A percentile compares a stretch with the other conserved stretches of the same genome.
phyloP scores from a whole-genome alignment of 2,888 invertebrate genomes.

The Gandaritis pyraliata region DNA sequence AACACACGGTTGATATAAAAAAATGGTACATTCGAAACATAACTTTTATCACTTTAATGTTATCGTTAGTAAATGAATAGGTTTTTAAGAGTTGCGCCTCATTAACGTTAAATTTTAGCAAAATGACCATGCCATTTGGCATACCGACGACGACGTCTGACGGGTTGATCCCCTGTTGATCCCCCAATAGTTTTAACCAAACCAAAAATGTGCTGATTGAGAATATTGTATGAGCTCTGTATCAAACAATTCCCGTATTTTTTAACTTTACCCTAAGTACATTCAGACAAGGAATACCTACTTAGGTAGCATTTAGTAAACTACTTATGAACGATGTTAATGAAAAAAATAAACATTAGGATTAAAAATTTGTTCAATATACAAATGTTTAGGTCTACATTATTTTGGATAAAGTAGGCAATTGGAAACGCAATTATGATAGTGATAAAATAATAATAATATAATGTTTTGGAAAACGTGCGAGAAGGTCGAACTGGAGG shows the following conservation, averaged over 20 bases:
- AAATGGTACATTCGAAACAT: slow-evolving; percentile 16
- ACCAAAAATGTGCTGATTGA: no score
- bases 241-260: slow-evolving; percentile 26
- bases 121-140: slow-evolving; percentile 68
- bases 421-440: slow-evolving; percentile 51
- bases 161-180: no score
- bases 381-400: slow-evolving; percentile 42
- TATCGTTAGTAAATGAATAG: slow-evolving; percentile 73
- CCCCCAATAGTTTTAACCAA: no score
- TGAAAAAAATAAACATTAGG: slow-evolving; percentile 46
- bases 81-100: slow-evolving; percentile 76
- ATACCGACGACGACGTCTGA: slow-evolving; percentile 65
- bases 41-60: slow-evolving; percentile 59
- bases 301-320: no score
- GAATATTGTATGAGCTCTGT: no score
- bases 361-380: slow-evolving; percentile 46
- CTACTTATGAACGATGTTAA: slow-evolving; percentile 52
- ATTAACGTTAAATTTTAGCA: slow-evolving; percentile 68
- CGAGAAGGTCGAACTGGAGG: slow-evolving; percentile 9
- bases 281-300: no score
- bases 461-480: slow-evolving; percentile 44
- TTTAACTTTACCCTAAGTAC: no score
- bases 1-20: slow-evolving; percentile 1
- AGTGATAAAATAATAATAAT: no score
- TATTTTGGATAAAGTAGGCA: slow-evolving; percentile 52